These are phyloP conservation scores for Taphrorychus bicolor DNA, from an alignment of 2,888 invertebrate genomes.

Conservation along the genomic window DNA sequence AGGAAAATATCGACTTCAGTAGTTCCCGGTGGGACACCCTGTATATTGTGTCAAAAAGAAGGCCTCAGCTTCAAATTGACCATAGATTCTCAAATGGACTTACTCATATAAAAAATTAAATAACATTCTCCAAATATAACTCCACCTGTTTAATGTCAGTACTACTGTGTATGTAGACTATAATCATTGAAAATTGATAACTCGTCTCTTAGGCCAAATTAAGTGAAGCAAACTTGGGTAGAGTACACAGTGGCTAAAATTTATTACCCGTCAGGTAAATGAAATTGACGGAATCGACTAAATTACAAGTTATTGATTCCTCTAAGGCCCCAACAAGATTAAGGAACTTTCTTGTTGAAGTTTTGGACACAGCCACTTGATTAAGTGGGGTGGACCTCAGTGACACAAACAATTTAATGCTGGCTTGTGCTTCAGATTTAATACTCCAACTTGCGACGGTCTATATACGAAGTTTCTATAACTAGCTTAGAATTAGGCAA, in stretches of 20 bases:
- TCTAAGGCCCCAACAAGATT: constrained; percentile 42
- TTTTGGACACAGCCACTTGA: constrained; percentile 41
- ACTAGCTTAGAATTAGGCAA: constrained; percentile 19
- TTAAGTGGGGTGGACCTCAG: constrained; percentile 40
- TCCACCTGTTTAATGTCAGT: too few species aligned
- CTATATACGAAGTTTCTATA: constrained; percentile 11
- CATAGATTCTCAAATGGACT: too few species aligned
- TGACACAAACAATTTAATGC: constrained; percentile 42
- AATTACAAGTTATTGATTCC: constrained; percentile 44
- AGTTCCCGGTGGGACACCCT: too few species aligned
- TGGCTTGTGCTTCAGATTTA: constrained; percentile 22
- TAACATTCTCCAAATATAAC: too few species aligned
- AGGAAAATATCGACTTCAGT: too few species aligned
- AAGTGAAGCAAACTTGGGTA: constrained; percentile 31
- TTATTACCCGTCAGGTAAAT: constrained; percentile 41
- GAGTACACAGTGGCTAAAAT: constrained; percentile 34
- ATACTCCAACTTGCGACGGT: constrained; percentile 9
- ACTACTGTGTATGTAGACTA: background rate
- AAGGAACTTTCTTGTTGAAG: constrained; percentile 42
- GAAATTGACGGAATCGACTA: constrained; percentile 42
- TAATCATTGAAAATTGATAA: background rate
- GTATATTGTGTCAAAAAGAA: too few species aligned
- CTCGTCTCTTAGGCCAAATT: constrained; percentile 11
- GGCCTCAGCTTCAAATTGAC: too few species aligned
- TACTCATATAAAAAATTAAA: too few species aligned